These are phyloP conservation scores for Rattus rattus DNA, from an alignment of 2,113 vertebrate genomes.

Conservation along the genomic window DNA sequence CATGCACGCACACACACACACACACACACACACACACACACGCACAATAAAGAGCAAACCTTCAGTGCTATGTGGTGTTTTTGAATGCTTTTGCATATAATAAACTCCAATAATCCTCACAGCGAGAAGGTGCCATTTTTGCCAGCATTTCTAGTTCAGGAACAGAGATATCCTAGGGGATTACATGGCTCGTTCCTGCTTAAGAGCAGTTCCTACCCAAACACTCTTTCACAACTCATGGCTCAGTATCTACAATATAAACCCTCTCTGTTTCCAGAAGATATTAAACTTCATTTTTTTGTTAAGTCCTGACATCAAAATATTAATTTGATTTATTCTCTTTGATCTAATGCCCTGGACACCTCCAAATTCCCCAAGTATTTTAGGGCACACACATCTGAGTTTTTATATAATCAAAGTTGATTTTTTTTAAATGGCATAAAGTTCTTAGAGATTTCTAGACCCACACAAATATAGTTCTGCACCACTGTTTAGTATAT, in stretches of 20 bases:
- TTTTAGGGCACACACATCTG: background rate
- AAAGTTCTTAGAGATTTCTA: constrained; percentile 49
- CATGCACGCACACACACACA: background rate
- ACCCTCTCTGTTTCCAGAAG: constrained; percentile 10
- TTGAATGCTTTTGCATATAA: background rate
- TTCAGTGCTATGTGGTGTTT: background rate
- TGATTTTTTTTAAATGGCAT: constrained; percentile 41
- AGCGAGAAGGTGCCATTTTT: background rate
- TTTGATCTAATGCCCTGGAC: background rate
- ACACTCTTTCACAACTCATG: background rate
- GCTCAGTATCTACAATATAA: background rate
- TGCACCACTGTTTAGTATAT: constrained; percentile 40
- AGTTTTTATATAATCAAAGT: background rate
- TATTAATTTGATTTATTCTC: constrained; percentile 39
- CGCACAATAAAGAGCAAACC: background rate
- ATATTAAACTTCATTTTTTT: background rate
- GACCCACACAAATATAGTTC: constrained; percentile 69
- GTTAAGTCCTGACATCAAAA: constrained; percentile 5
- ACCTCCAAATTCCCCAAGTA: background rate
- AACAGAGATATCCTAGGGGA: background rate
- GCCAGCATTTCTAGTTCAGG: background rate
- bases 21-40: background rate
- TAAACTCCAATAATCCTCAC: constrained; percentile 2
- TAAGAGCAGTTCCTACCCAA: background rate
- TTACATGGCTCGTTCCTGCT: background rate